Evolutionary conservation across 2,113 vertebrate genomes (phyloP), one percentile per base, ranked within the genome.

Genomic region (Festucalex cinctus): DNA sequence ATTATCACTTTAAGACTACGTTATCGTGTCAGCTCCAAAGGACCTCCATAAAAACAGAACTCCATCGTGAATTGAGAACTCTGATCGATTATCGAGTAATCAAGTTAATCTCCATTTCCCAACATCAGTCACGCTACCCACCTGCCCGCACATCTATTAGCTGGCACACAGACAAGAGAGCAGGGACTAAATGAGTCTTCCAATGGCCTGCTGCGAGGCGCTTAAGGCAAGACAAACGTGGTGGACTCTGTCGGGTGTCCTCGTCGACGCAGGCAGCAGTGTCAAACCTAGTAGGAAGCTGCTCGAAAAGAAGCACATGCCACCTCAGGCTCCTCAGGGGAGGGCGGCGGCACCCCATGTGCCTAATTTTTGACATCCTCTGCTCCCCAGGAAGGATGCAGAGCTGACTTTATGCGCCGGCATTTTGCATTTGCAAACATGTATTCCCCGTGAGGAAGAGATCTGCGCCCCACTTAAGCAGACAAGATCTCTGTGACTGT

Each of bases 321-420:
- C 78, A 82, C 80, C 82, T 83, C 71, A 1, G 26, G 57, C 46
- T 87, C 85, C 74, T 76, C 1, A 39, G 83, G 79, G 88, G 80
- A n/a, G 19, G 19, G 19, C n/a, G 44, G 8, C n/a, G 20, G n/a
- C 48, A n/a, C 19, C 48, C 20, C 9, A 10, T 78, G 66, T 59
- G 77, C 71, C 77, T 88, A 88, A 86, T 90, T 88, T 88, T 88
- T 79, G 79, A 74, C 85, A 85, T 70, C 70, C 88, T 88, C 75
- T 71, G 60, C 79, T 63, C 57, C 24, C 78, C 76, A 73, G 79
- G 48, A 77, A 67, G 71, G 20, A 69, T 63, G 66, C 66, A 46
- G 71, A 72, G 65, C 73, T 46, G 58, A 68, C 82, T 83, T 75
- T 64, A 79, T 80, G 77, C 77, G 68, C 59, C 56, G 74, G 69